phyloP scores from a whole-genome alignment of 2,888 invertebrate genomes.

The Stegophylla sp. region DNA sequence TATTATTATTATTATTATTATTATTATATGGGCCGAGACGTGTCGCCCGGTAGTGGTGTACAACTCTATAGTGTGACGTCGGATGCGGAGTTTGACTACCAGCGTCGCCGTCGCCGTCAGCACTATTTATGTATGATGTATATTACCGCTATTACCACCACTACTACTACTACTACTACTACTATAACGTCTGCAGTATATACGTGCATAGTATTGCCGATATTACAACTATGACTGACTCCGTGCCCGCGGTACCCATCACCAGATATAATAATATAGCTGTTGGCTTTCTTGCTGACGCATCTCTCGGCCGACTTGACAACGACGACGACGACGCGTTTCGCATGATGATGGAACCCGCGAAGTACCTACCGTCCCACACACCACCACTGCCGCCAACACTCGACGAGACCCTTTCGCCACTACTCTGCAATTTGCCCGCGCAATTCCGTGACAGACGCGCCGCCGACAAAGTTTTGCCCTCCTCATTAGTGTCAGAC shows the following conservation, averaged over 20 bases:
- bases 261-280: too few relatives aligned
- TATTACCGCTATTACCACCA: background rate
- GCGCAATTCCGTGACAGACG: constrained; percentile 38
- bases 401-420: background rate
- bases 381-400: background rate
- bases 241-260: too few relatives aligned
- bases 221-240: too few relatives aligned
- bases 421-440: background rate
- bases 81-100: background rate
- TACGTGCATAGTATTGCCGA: too few relatives aligned
- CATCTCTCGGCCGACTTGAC: constrained; percentile 48
- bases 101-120: background rate
- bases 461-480: constrained; percentile 37
- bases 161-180: background rate
- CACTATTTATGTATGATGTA: background rate
- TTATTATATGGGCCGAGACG: background rate
- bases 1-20: constrained; percentile 15
- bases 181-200: background rate
- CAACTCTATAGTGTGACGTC: too few relatives aligned
- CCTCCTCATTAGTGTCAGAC: constrained; percentile 55
- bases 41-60: too few relatives aligned
- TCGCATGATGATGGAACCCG: constrained; percentile 27
- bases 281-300: constrained; percentile 42
- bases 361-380: background rate
- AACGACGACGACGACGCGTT: constrained; percentile 29